These are phyloP conservation scores for Synanthedon andrenaeformis DNA, from an alignment of 2,888 invertebrate species.

Conservation along the genomic window DNA sequence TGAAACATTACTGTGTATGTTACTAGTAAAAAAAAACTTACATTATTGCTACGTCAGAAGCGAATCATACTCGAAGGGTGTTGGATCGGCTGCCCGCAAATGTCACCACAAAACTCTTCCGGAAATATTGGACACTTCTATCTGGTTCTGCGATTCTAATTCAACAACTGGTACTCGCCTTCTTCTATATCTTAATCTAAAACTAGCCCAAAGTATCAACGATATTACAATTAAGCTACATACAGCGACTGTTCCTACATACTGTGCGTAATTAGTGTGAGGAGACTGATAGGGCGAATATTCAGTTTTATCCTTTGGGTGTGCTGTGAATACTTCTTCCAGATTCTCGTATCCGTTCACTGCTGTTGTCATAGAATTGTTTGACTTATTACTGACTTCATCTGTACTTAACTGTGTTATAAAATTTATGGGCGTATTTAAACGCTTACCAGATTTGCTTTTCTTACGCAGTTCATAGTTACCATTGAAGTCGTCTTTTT, in stretches of 20 bases:
- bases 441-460: constrained; percentile 41
- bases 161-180: constrained; percentile 35
- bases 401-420: constrained; percentile 19
- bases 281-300: constrained; percentile 48
- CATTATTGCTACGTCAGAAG: constrained; percentile 66
- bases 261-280: constrained; percentile 42
- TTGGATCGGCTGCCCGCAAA: constrained; percentile 67
- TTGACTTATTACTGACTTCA: constrained; percentile 17
- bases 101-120: constrained; percentile 81
- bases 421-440: constrained; percentile 40
- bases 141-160: constrained; percentile 48
- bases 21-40: constrained; percentile 28
- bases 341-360: constrained; percentile 24
- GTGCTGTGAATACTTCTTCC: constrained; percentile 25
- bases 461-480: constrained; percentile 16
- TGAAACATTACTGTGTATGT: too few species aligned
- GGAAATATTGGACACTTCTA: constrained; percentile 74
- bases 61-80: constrained; percentile 71
- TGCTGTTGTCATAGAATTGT: constrained; percentile 18
- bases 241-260: constrained; percentile 70
- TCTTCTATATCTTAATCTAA: constrained; percentile 48
- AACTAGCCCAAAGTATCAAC: constrained; percentile 65
- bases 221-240: constrained; percentile 66
- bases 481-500: constrained; percentile 18
- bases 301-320: constrained; percentile 43